phyloP scores from a whole-genome alignment of 2,888 invertebrate genomes.

The Polymixis lichenea region DNA sequence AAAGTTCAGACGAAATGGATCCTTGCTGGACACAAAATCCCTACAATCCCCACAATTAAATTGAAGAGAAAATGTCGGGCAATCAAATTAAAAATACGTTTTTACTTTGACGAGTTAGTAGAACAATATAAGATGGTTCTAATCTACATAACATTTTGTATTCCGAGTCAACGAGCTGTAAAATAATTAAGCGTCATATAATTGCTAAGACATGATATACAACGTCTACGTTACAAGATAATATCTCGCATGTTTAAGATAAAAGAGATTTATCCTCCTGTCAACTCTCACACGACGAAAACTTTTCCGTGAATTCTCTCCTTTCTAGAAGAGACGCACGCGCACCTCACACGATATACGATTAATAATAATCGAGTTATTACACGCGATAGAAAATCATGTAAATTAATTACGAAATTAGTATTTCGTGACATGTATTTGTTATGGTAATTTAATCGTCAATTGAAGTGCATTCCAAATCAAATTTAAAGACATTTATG shows the following conservation, averaged over 20 bases:
- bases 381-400: slow-evolving; percentile 55
- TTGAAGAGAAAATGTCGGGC: neutral
- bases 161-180: slow-evolving; percentile 11
- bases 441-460: slow-evolving; percentile 18
- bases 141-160: slow-evolving; percentile 30
- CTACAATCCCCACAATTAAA: too few relatives aligned
- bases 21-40: neutral
- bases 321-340: slow-evolving; percentile 51
- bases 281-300: slow-evolving; percentile 60
- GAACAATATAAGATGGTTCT: neutral
- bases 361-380: slow-evolving; percentile 51
- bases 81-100: neutral
- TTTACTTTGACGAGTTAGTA: neutral
- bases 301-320: slow-evolving; percentile 61
- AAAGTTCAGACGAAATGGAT: neutral
- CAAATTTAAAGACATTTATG: neutral
- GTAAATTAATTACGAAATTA: slow-evolving; percentile 45
- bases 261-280: slow-evolving; percentile 65
- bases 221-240: slow-evolving; percentile 49
- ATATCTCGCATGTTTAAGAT: slow-evolving; percentile 64
- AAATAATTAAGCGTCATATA: slow-evolving; percentile 51
- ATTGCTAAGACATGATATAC: slow-evolving; percentile 43
- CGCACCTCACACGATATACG: slow-evolving; percentile 52
- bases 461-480: neutral
- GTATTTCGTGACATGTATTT: slow-evolving; percentile 42